phyloP scores from a whole-genome alignment of 2,797 vertebrate genomes.

The Hippopotamyrus pictus region DNA sequence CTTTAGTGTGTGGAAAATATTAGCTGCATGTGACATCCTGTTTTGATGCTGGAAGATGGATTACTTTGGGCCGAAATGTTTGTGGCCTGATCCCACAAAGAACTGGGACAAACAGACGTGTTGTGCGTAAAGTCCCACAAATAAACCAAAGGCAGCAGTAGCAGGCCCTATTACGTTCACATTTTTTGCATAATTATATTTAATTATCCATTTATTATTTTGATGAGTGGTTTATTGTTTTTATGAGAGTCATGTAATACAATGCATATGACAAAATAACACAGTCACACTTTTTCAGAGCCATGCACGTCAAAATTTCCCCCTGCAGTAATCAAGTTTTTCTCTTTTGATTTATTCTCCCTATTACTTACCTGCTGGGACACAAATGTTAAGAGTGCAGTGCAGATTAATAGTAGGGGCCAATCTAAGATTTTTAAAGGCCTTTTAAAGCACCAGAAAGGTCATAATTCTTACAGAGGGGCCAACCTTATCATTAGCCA shows the following conservation, averaged over 20 bases:
- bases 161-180: background rate
- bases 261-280: background rate
- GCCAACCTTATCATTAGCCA: background rate
- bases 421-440: background rate
- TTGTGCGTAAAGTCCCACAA: background rate
- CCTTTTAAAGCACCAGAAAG: background rate
- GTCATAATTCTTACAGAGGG: background rate
- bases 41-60: background rate
- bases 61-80: background rate
- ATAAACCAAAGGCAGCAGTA: background rate
- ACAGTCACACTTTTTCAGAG: background rate
- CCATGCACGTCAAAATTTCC: background rate
- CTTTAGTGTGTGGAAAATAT: background rate
- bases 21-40: background rate
- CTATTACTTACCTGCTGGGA: background rate
- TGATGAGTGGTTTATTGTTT: background rate
- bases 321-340: background rate
- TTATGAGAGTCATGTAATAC: background rate
- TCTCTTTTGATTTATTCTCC: background rate
- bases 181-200: background rate
- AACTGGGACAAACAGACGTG: background rate
- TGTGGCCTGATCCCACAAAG: background rate
- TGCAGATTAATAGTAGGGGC: background rate
- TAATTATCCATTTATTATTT: background rate
- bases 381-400: background rate